These are phyloP conservation scores for Myotis myotis DNA, from an alignment of 2,797 vertebrate species.

Conservation along the genomic window DNA sequence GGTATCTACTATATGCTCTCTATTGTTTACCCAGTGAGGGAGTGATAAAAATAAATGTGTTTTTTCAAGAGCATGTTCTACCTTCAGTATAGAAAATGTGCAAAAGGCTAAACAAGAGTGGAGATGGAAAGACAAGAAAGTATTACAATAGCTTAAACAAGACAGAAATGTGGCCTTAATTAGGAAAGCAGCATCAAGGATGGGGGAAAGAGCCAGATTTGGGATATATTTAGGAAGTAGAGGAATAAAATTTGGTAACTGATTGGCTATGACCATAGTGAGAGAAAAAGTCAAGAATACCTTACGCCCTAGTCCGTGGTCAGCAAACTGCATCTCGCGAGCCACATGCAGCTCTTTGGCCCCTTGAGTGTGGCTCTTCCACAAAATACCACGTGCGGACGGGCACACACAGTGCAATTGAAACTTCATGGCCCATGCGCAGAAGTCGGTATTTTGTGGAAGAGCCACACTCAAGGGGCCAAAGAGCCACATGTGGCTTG, in stretches of 20 bases:
- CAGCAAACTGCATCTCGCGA: too few species aligned
- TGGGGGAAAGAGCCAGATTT: background rate
- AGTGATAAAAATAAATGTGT: background rate
- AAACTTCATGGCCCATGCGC: too few species aligned
- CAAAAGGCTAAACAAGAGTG: background rate
- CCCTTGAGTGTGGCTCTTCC: too few species aligned
- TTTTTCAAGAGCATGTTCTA: constrained; percentile 10
- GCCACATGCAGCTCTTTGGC: too few species aligned
- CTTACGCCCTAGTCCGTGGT: too few species aligned
- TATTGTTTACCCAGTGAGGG: background rate
- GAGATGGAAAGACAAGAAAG: background rate
- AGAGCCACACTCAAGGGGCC: too few species aligned
- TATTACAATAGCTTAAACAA: background rate
- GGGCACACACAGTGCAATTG: too few species aligned
- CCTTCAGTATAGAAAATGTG: background rate
- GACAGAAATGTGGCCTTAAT: constrained; percentile 1
- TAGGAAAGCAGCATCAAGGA: background rate
- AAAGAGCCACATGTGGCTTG: too few species aligned
- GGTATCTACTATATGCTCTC: background rate
- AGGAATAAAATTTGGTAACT: background rate
- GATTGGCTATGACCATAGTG: background rate
- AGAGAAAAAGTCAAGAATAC: background rate
- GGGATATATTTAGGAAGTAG: background rate
- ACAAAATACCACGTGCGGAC: too few species aligned
- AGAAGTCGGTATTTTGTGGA: too few species aligned